Conservation (phyloP, 2,888 invertebrate species). For the Caenorhabditis macrosperma region DNA sequence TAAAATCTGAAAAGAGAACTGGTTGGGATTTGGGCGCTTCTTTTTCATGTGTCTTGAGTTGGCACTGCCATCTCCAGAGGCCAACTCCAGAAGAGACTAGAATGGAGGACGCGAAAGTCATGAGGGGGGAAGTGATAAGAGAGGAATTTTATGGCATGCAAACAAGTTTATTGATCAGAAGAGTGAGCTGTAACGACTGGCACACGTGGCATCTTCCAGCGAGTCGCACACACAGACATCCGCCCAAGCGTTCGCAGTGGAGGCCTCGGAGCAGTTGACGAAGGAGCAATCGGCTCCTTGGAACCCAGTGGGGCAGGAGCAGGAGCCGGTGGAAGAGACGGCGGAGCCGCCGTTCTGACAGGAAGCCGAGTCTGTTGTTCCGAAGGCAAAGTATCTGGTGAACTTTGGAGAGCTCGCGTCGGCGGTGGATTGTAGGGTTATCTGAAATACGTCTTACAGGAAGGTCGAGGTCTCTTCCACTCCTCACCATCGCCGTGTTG, state of each 20-base stretch:
- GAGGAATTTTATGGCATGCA: neutral
- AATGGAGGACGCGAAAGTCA: neutral
- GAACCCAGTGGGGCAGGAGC: constrained; percentile 6
- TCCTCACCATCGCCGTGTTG: constrained; percentile 12
- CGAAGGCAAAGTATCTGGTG: constrained; percentile 39
- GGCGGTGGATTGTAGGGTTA: constrained; percentile 2
- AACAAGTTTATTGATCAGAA: neutral
- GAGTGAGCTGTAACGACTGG: neutral
- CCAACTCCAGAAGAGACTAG: neutral
- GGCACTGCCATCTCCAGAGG: neutral
- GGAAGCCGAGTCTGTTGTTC: neutral
- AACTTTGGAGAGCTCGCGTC: neutral
- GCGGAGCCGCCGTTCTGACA: constrained; percentile 22
- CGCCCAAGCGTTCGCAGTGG: constrained; percentile 22
- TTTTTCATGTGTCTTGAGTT: neutral
- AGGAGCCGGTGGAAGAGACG: neutral
- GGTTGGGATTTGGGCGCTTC: no score
- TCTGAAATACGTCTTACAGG: no score
- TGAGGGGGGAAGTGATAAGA: neutral
- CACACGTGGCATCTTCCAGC: constrained; percentile 4
- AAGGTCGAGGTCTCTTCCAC: no score
- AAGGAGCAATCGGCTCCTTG: constrained; percentile 22
- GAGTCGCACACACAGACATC: constrained; percentile 20
- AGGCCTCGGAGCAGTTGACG: neutral
- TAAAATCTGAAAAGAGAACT: neutral